phyloP scores from a whole-genome alignment of 1,140 invertebrate genomes.

The Metopolophium dirhodum region DNA sequence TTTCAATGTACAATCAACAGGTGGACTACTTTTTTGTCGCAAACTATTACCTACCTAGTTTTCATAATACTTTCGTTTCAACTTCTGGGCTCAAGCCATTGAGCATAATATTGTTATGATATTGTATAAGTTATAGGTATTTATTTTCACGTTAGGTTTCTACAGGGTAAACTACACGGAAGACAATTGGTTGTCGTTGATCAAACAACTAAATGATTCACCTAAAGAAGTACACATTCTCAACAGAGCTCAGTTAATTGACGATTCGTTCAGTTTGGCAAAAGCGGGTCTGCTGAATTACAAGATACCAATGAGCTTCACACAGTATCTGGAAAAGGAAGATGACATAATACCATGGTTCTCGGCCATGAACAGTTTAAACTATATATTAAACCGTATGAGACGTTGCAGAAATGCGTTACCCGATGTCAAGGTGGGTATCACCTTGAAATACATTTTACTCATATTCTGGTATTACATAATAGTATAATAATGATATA shows the following conservation, averaged over 20 bases:
- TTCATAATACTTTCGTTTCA: neutral
- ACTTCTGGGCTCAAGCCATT: neutral
- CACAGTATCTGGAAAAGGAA: slow-evolving; percentile 66
- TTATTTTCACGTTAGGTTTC: slow-evolving; percentile 65
- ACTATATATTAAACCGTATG: slow-evolving; percentile 24
- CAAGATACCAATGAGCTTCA: slow-evolving; percentile 26
- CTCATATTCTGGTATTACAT: neutral
- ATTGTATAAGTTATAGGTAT: neutral
- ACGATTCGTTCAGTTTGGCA: slow-evolving; percentile 82
- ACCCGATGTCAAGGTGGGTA: neutral
- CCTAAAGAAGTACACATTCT: slow-evolving; percentile 65
- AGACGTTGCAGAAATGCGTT: neutral
- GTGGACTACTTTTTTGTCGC: slow-evolving; percentile 62
- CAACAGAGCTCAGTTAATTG: slow-evolving; percentile 79
- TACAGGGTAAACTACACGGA: slow-evolving; percentile 79
- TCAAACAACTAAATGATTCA: slow-evolving; percentile 65
- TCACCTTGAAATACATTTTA: neutral
- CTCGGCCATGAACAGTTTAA: neutral
- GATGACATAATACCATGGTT: slow-evolving; percentile 74
- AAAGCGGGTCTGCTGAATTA: slow-evolving; percentile 63
- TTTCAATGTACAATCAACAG: slow-evolving; percentile 73
- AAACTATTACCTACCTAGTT: neutral
- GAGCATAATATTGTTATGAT: neutral
- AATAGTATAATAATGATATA: neutral
- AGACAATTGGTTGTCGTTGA: slow-evolving; percentile 71